A percentile compares a stretch with the other conserved stretches of the same genome.
These are phyloP conservation scores for Rhea pennata DNA, from an alignment of 2,113 vertebrate genomes.

Conservation along the genomic window DNA sequence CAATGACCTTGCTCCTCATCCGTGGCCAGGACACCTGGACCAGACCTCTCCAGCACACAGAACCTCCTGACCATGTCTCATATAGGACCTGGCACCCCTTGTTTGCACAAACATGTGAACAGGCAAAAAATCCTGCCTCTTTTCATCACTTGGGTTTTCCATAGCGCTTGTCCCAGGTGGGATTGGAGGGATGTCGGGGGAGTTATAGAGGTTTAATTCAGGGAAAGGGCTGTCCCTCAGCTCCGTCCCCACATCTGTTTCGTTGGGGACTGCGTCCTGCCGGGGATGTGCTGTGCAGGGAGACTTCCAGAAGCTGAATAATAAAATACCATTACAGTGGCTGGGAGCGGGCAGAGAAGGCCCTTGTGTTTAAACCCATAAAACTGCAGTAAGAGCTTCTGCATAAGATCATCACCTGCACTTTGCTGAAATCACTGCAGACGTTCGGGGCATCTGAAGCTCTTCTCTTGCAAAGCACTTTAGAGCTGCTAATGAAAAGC, in stretches of 20 bases:
- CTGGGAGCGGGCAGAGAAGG: not conserved
- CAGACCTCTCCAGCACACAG: not conserved
- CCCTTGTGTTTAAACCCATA: not conserved
- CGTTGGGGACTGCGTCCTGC: not conserved
- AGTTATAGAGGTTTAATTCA: accelerated
- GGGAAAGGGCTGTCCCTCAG: too few relatives aligned
- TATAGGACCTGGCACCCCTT: too few relatives aligned
- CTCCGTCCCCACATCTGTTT: not conserved
- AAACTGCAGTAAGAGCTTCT: not conserved
- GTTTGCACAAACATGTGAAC: accelerated
- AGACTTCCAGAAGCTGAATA: not conserved
- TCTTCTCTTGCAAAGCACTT: constrained; percentile 52
- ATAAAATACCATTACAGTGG: not conserved
- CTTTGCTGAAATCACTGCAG: not conserved
- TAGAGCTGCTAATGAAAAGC: constrained; percentile 61
- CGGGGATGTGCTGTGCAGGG: not conserved
- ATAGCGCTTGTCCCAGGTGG: not conserved
- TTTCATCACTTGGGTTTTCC: accelerated
- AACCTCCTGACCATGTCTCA: not conserved
- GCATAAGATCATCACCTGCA: not conserved
- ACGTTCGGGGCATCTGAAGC: not conserved
- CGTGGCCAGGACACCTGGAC: accelerated
- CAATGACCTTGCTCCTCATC: not conserved
- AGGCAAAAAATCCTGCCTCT: accelerated
- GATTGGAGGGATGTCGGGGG: not conserved